Base-by-base conservation (phyloP, 2,888 invertebrate species). In the Camptogramma bilineatum region DNA sequence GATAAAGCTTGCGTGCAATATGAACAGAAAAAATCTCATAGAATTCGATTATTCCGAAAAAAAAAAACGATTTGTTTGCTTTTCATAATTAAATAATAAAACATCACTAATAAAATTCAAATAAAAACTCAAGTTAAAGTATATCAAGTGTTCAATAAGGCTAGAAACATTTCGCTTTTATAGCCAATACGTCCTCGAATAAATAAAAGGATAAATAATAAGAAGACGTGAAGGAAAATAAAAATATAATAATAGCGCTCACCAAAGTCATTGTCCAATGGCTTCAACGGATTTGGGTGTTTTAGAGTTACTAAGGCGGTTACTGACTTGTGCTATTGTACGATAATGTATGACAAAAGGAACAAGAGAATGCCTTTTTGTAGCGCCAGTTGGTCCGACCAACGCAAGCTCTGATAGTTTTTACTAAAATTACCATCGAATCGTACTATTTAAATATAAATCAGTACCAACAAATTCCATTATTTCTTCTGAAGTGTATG, bases 171-270 rank as follows among this genome's bases (percentile, higher is more conserved):
- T 87, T 85, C 84, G 76, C 81, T 87, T 88, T 90, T 90, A 90
- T 87, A 81, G 85, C 80, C 87, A 84, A 88, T 90, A 88, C 86
- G 84, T 86, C 82, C 82, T 85, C 83, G 81, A 84, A 89, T 85
- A 86, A 87, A 86, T 85, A 88, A 84, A 85, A 81, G 81, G 85
- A 87, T 89, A 86, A 90, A 90, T 91, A 91, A 91, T 91, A 90
- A 90, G 88, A 82, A 84, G 83, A 80, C 80, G 83, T 77, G 78
- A 81, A 77, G 82, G 82, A 83, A 83, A 88, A 90, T 90, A 90
- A 90, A 39, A 88, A 89, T 86, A 87, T 87, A 90, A 88, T 87
- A 87, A 89, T 84, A 82, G 81, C 63, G 67, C 75, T 70, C 73
- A 67, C 83, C 84, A 80, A 81, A 83, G 78, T 83, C 84, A 83